A percentile compares a stretch with the other conserved stretches of the same genome.
Evolutionary conservation across 1,140 invertebrate genomes (phyloP).

Genomic region (Drosophila erecta): DNA sequence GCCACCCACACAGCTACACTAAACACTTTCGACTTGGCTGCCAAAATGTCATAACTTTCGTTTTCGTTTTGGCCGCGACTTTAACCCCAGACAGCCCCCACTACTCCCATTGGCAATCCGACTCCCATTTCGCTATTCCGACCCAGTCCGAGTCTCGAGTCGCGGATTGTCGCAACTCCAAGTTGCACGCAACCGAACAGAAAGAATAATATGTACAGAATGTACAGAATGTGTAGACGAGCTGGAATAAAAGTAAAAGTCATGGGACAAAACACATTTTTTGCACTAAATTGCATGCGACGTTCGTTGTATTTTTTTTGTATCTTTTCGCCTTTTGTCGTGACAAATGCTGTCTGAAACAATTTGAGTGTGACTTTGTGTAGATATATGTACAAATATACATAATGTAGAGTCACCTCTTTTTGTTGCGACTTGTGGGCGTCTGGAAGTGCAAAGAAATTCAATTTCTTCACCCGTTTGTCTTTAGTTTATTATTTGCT

Average conservation of each 20-base stretch:
- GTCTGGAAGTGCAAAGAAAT: conserved; percentile 58
- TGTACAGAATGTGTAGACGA: conserved; percentile 43
- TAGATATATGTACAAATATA: conserved; percentile 2
- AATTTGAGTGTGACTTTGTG: conserved; percentile 55
- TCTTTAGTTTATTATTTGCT: conserved; percentile 28
- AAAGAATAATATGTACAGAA: conserved; percentile 39
- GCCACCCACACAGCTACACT: conserved; percentile 23
- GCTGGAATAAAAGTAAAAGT: conserved; percentile 69
- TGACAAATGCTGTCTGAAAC: conserved; percentile 71
- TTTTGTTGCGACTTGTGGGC: conserved; percentile 47
- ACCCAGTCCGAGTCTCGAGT: conserved; percentile 30
- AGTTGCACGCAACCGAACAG: conserved; percentile 63
- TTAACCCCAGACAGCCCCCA: conserved; percentile 28
- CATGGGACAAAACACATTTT: conserved; percentile 62
- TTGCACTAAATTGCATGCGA: conserved; percentile 78
- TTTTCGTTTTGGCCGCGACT: conserved; percentile 50
- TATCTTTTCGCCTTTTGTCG: conserved; percentile 58
- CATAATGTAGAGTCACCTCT: conserved; percentile 13
- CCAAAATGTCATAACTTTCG: conserved; percentile 79
- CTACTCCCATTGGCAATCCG: not conserved
- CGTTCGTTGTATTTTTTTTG: conserved; percentile 37
- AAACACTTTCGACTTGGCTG: conserved; percentile 65
- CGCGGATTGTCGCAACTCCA: conserved; percentile 45
- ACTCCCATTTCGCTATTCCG: conserved; percentile 20
- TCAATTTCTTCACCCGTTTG: conserved; percentile 27